Base-by-base conservation (phyloP, 30 jellyfish, hydroid and myxozoan species). In the Hydractinia echinata region DNA sequence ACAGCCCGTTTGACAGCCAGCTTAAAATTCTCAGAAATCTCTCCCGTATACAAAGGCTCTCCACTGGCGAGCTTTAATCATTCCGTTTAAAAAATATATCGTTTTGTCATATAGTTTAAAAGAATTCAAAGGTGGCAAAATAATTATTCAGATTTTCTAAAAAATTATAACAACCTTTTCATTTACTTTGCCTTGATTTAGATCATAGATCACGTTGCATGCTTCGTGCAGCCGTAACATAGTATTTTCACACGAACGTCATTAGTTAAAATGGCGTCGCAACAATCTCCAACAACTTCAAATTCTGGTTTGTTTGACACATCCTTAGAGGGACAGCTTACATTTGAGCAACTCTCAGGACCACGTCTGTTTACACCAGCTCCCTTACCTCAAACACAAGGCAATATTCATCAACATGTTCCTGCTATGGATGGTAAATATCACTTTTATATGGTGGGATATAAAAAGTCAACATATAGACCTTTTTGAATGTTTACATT, bases 361-460 rank as follows among this genome's bases (percentile, higher is more conserved):
- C 97, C 97, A n/a, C 55, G 67, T 55, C 79, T 90, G 53, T 90
- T 90, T 73, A 90, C 97, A 8, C 97, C 97, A 55, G 86, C 85
- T 19, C 97, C 97, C 6, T 62, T 88, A 53, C 73, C 89, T 60
- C 54, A 87, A 53, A 84, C 96, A 48, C 44, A 30, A 30, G 74
- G 74, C 39, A 64, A 58, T 58, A 16, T 58, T 3, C 69, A 64
- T 64, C 39, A 30, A 30, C 44, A 64, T 64, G 74, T 58, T 13
- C 19, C 19, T 11, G 19, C 4, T 64, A n/a, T 64, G 10, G 16
- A 64, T n/a, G 74, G 19, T 64, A 64, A 7, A 64, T 9, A n/a
- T 64, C 4, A 44, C 19, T 7, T 64, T 6, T 64, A n/a, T 6
- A 7, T n/a, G 8, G 39, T 11, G 2, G 44, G 44, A 30, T 30